Evolutionary conservation across 1,140 invertebrate species (phyloP), one percentile per base, ranked within the genome.

Genomic region (Bombus breviceps): DNA sequence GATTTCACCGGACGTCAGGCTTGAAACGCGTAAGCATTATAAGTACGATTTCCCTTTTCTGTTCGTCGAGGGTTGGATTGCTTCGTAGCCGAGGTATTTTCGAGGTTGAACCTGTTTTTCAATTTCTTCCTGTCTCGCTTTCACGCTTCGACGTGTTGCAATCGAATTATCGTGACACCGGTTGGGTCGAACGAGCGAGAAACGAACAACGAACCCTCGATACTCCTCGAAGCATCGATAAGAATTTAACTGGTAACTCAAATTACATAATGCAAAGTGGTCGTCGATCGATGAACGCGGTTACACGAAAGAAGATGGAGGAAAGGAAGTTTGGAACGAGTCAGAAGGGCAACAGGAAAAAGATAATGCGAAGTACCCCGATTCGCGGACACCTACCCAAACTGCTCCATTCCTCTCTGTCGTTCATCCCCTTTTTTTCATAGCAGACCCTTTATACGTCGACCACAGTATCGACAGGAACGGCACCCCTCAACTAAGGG

Each of bases 1-100:
- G 90, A 93, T 93, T 93, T 93, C 86, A 92, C 88, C 90, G 86
- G 79, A 91, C 88, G 88, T 87, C 92, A 81, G 81, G 47, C 86
- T 82, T 83, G 85, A 84, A 90, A 92, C 71, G 92, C 91, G 86
- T 83, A 87, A 92, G 91, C 85, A 91, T 92, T 92, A 92, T 77
- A 92, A 93, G 92, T 92, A 91, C 89, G 89, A 93, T 93, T 93
- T 93, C 88, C 89, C 90, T 86, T 73, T 77, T 74, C 72, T 76
- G 72, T 53, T 68, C 72, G 82, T n/a, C 53, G 28, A 78, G 77
- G 91, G 86, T 39, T 12, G 69, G 74, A 82, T 47, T 64, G 72
- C 32, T 37, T 81, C 34, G 81, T 78, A 71, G 80, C 62, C 18
- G 68, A 87, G 85, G 87, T 81, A 91, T 89, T 92, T 92, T 92